These are phyloP conservation scores for Ormyrus pomaceus DNA, from an alignment of 2,888 invertebrate genomes.

Conservation along the genomic window DNA sequence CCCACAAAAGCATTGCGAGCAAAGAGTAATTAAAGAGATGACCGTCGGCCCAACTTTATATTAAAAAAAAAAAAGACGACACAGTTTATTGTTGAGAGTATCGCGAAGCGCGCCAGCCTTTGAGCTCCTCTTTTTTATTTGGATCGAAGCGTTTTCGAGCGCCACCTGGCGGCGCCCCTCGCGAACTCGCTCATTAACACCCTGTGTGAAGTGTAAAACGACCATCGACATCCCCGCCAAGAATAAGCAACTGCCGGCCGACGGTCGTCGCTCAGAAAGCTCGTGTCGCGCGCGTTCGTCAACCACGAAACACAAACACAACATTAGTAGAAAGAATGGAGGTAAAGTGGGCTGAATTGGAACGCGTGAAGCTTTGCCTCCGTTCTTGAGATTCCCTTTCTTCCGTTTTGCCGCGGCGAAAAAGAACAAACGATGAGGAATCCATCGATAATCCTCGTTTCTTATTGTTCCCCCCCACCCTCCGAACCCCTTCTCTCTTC, in stretches of 20 bases:
- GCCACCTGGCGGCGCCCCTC: slow-evolving; percentile 7
- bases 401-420: slow-evolving; percentile 32
- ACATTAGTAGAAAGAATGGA: slow-evolving; percentile 32
- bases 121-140: slow-evolving; percentile 34
- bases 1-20: background rate
- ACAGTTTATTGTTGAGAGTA: slow-evolving; percentile 23
- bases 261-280: slow-evolving; percentile 58
- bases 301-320: background rate
- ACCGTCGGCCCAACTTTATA: slow-evolving; percentile 58
- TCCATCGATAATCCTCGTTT: slow-evolving; percentile 33
- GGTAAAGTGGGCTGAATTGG: slow-evolving; percentile 5
- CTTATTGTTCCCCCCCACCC: slow-evolving; percentile 40
- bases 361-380: slow-evolving; percentile 21
- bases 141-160: slow-evolving; percentile 8
- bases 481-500: slow-evolving; percentile 32
- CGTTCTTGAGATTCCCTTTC: slow-evolving; percentile 14
- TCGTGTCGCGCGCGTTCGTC: slow-evolving; percentile 53
- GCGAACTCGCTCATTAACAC: background rate
- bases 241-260: slow-evolving; percentile 62
- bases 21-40: slow-evolving; percentile 47
- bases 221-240: slow-evolving; percentile 60
- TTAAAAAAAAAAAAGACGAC: slow-evolving; percentile 31
- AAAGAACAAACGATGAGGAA: slow-evolving; percentile 17
- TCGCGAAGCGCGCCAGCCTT: slow-evolving; percentile 5
- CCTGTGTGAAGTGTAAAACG: slow-evolving; percentile 23